Base-by-base conservation (phyloP, 2,888 invertebrate genomes). In the Nebria brevicollis region DNA sequence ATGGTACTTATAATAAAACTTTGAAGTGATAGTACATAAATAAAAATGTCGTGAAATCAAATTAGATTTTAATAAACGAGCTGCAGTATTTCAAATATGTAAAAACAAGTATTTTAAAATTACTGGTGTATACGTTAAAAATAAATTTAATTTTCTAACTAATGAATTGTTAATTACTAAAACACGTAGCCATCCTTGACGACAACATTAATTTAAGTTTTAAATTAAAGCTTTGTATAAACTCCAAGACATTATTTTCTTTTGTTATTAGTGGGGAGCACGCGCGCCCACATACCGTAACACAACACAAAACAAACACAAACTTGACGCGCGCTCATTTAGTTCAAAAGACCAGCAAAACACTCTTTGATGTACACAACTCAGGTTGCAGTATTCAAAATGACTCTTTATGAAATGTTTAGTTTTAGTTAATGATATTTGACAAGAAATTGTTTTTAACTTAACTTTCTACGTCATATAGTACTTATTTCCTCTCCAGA, bases 141-240 rank as follows among this genome's bases (percentile, higher is more conserved):
- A 75, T 80, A 80, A 80, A 80, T 75, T 80, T 75, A 26, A 80
- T 80, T 80, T 80, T 80, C 75, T 75, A 80, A 70, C 80, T 83
- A 84, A 84, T 83, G 83, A 84, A 84, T 83, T 84, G 84, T 84
- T 85, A 85, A 85, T 85, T 85, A 83, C 84, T 78, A 83, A 83
- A 84, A 82, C 83, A 84, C 83, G 83, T 84, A 82, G 73, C 80
- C 42, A 83, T 83, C 83, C 80, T 83, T 77, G 79, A 77, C 83
- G 83, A 83, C 84, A 83, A 84, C 84, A 84, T 85, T 85, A 85
- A 85, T 85, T 85, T 85, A 85, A 85, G 83, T 85, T 85, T 84
- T 83, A 83, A 85, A 85, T 85, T 83, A 84, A 85, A 84, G 84
- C 84, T 84, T 85, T 84, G 84, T 85, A 83, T 82, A 84, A 84